Base-by-base conservation (phyloP, 2,888 invertebrate genomes). In the Amiota mariae region DNA sequence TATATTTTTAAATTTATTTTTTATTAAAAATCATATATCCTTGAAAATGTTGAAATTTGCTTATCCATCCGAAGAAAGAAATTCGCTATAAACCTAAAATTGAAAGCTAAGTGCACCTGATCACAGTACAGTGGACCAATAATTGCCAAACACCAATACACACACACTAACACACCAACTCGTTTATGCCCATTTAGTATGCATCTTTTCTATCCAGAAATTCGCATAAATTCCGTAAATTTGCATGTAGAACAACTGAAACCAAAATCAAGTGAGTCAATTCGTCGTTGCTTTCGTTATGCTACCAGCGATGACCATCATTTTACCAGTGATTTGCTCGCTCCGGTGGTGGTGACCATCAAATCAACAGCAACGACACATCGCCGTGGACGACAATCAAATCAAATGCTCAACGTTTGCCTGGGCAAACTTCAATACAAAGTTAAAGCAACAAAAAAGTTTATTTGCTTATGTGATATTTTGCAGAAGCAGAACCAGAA, bases 391-490 rank as follows among this genome's bases (percentile, higher is more conserved):
- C 48, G 20, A 72, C 79, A 78, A 79, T 79, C 79, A 79, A 79
- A 79, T 78, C 78, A 36, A 2, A 79, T 75, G 79, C 74, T 77
- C 79, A 49, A 68, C 75, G 36, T 36, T 36, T 36, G 12, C 61
- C 61, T 36, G 10, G 59, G 57, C 59, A 48, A 67, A 36, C 70
- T 70, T 48, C 51, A 54, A 54, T 12, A 20, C 66, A 11, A 49
- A 66, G 2, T 8, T 10, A n/a, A 24, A 20, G 15, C 1, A n/a
- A 13, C 51, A 24, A 36, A n/a, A 12, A 15, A 64, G 82, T 85
- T 85, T 87, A 87, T 82, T 79, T 80, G 85, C 51, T 74, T 76
- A 76, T 76, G 75, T 75, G 66, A 72, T 56, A 72, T 59, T 57
- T 48, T 36, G 15, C 49, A 67, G 15, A n/a, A 13, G 13, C 20